These are phyloP conservation scores for Pitangus sulphuratus DNA, from an alignment of 2,797 vertebrate genomes.

Conservation along the genomic window DNA sequence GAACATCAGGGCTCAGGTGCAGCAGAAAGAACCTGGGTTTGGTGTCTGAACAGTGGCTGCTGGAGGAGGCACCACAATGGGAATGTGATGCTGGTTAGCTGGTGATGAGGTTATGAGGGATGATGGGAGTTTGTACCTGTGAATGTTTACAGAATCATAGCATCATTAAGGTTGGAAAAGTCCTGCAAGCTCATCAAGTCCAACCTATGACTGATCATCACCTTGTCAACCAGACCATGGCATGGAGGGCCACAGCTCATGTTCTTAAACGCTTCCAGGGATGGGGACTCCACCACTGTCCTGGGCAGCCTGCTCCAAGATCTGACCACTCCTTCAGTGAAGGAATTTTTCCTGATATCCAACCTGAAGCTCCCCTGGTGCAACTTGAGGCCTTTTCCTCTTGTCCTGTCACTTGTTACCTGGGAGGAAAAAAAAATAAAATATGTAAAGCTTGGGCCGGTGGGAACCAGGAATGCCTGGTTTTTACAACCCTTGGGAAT, in stretches of 20 bases:
- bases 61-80: not conserved
- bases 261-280: not conserved
- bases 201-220: too few relatives aligned
- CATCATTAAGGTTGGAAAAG: too few relatives aligned
- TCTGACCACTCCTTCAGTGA: not conserved
- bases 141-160: too few relatives aligned
- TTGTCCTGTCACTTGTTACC: not conserved
- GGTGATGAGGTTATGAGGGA: too few relatives aligned
- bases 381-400: not conserved
- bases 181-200: too few relatives aligned
- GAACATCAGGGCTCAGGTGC: not conserved
- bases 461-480: not conserved
- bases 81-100: not conserved
- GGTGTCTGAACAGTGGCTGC: not conserved
- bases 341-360: not conserved
- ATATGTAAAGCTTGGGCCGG: not conserved
- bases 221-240: too few relatives aligned
- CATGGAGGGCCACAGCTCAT: accelerated
- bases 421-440: not conserved
- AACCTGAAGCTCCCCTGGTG: not conserved
- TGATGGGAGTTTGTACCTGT: too few relatives aligned
- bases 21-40: not conserved
- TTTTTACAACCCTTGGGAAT: not conserved
- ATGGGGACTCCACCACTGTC: not conserved
- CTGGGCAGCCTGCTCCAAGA: not conserved